Base-by-base conservation (phyloP, 1,140 invertebrate species). In the Heliconius congener region DNA sequence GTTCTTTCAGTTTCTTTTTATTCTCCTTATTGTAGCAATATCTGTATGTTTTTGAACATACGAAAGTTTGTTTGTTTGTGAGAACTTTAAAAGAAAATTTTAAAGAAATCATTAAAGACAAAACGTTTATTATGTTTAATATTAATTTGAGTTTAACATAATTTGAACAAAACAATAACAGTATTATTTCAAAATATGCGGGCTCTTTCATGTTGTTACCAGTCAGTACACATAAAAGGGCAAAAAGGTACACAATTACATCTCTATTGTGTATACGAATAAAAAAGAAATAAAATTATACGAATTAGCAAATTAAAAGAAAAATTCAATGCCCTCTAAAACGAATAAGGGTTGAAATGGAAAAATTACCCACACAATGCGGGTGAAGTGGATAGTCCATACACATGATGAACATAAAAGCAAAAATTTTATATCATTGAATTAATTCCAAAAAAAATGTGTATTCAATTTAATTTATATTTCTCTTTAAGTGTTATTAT, bases 291-390 rank as follows among this genome's bases (percentile, higher is more conserved):
- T 46, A 11, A 46, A 30, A 66, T 66, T 30, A 66, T 30, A 16
- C 60, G 27, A 9, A 66, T 66, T 66, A 66, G 60, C 60, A 66
- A 66, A 66, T 66, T 66, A 66, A 66, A 30, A 66, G 27, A 66
- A 66, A 66, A 66, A 66, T 30, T 66, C 60, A 66, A 66, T 13
- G 23, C 23, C 60, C 27, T 30, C 11, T 9, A 66, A 27, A 66
- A 30, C 27, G 23, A 27, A 30, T n/a, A 66, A 66, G 27, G 60
- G 60, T 66, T 66, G 60, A 8, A 27, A 66, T 66, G 60, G 60
- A 27, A 66, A 66, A 66, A 66, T 30, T 11, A 66, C 60, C 27
- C 60, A 9, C 27, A 66, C 60, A 66, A 30, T 66, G 60, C 60
- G 60, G 60, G 27, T 66, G 60, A 66, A 66, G 60, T 66, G 19